Evolutionary conservation across 2,797 vertebrate species (phyloP).

Genomic region (Cyprinodon diabolis): DNA sequence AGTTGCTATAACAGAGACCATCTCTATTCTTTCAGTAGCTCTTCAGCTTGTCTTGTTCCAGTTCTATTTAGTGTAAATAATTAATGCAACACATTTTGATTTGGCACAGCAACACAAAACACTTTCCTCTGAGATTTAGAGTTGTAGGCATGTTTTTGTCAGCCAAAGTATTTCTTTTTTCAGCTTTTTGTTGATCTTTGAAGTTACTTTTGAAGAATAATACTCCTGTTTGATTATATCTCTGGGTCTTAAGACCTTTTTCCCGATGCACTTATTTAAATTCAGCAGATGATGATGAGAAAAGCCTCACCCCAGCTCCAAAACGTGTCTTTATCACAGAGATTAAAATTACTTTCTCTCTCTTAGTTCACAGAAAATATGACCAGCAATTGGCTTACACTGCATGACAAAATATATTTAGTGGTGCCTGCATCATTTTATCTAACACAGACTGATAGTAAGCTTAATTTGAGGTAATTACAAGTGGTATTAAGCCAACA

Average conservation of each 20-base stretch:
- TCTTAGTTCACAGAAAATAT: background rate
- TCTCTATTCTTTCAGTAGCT: background rate
- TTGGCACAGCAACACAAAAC: slow-evolving; percentile 7
- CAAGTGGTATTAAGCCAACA: background rate
- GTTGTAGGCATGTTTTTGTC: background rate
- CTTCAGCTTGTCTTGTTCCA: background rate
- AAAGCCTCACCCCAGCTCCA: background rate
- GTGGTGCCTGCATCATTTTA: background rate
- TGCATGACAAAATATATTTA: background rate
- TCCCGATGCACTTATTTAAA: background rate
- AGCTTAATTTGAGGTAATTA: background rate
- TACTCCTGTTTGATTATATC: background rate
- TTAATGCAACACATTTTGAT: slow-evolving; percentile 21
- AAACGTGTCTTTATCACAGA: background rate
- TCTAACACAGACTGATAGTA: slow-evolving; percentile 1
- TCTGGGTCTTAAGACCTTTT: background rate
- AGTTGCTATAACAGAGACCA: background rate
- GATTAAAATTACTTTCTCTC: background rate
- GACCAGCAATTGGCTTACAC: slow-evolving; percentile 4
- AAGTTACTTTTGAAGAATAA: background rate
- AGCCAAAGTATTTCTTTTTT: background rate
- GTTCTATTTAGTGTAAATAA: slow-evolving; percentile 12
- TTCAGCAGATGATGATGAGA: background rate
- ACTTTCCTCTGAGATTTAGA: background rate
- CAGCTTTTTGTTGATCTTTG: background rate